Conservation (phyloP, 1,140 invertebrate species). For the Bombus sibiricus region DNA sequence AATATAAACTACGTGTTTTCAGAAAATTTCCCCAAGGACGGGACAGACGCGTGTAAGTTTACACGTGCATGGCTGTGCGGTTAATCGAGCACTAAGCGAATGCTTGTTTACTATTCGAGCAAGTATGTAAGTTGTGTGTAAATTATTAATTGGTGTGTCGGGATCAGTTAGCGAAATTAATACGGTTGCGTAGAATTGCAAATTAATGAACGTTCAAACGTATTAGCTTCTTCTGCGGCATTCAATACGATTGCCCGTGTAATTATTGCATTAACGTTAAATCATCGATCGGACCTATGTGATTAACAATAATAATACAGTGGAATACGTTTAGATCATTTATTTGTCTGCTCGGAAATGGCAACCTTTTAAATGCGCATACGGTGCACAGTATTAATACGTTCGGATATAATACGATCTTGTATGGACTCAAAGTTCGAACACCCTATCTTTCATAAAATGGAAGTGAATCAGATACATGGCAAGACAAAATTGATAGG, state of each 20-base stretch:
- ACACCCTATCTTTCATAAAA: too few relatives aligned
- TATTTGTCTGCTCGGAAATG: too few relatives aligned
- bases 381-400: neutral
- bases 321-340: too few relatives aligned
- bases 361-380: neutral
- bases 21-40: conserved; percentile 37
- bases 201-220: conserved; percentile 24
- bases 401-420: neutral
- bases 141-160: conserved; percentile 27
- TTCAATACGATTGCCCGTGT: too few relatives aligned
- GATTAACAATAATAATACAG: neutral
- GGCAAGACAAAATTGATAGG: conserved; percentile 11
- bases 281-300: neutral
- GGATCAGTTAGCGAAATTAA: conserved; percentile 30
- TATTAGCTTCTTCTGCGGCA: neutral
- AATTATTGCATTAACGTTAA: conserved; percentile 6
- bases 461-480: neutral
- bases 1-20: conserved; percentile 34
- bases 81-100: conserved; percentile 32
- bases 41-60: neutral
- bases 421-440: too few relatives aligned
- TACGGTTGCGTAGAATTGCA: neutral
- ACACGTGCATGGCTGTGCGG: neutral
- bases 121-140: conserved; percentile 8
- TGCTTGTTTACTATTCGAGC: neutral